Base-by-base conservation (phyloP, 2,888 invertebrate genomes). In the Byasa hedistus region DNA sequence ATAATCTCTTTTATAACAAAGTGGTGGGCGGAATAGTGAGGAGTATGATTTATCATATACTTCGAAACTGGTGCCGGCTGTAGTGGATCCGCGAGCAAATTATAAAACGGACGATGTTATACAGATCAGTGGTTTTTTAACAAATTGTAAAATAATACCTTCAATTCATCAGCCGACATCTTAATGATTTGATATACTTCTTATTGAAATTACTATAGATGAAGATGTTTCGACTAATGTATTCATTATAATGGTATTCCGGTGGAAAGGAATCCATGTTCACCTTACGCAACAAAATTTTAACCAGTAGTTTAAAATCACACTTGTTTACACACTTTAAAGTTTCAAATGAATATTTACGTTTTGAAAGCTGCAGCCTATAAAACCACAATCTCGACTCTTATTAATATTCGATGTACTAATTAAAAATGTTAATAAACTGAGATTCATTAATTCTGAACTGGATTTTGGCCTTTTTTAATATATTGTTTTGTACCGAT, bases 1-100 rank as follows among this genome's bases (percentile, higher is more conserved):
- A 74, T 77, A 76, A 83, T 83, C 77, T 78, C 77, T 79, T 83
- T 83, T 78, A 79, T 81, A 79, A 78, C 77, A 81, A 77, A 76
- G 74, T 72, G 70, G 80, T 80, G 78, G 80, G 78, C 68, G 75
- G 69, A 72, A 74, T 73, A 69, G 70, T 74, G 74, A 75, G 75
- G 79, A 76, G 76, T 78, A 73, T 84, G 80, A 88, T 85, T 80
- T 83, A 84, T 80, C 63, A 68, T 70, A 69, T 71, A 72, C 75
- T 76, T 77, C 74, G 75, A 73, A 76, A 76, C 77, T 74, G 70
- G 65, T 57, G 64, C 66, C 68, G 59, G 63, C 61, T 15, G 55
- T 17, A 64, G 48, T 61, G 36, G 21, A 48, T 64, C 66, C 57
- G 23, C 44, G 57, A 21, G 57, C 65, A 32, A 61, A 58, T 60